phyloP scores from a whole-genome alignment of 2,797 vertebrate species.

The Euphonia xanthogaster region DNA sequence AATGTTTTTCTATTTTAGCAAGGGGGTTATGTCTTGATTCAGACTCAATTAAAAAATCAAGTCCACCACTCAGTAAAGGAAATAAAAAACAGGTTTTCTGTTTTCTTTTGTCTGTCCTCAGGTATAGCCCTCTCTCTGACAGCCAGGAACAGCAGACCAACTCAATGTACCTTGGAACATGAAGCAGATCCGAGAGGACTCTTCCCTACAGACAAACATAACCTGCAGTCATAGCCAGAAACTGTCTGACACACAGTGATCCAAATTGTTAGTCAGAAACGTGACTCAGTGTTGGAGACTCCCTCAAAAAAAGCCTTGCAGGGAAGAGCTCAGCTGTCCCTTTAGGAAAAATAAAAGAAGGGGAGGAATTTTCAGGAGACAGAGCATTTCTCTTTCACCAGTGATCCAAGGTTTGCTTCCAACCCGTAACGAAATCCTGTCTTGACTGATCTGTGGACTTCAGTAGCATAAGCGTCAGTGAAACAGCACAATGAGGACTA shows the following conservation, averaged over 20 bases:
- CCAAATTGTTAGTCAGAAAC: conserved; percentile 15
- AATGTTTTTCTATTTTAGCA: background rate
- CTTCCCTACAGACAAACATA: conserved; percentile 32
- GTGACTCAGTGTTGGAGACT: conserved; percentile 30
- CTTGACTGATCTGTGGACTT: background rate
- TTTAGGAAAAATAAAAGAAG: background rate
- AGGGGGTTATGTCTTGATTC: background rate
- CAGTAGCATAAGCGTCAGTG: fast-evolving
- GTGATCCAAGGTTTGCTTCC: background rate
- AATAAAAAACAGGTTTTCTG: background rate
- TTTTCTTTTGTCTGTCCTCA: background rate
- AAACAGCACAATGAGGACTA: fast-evolving
- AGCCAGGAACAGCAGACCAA: background rate
- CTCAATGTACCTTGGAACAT: background rate
- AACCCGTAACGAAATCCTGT: fast-evolving
- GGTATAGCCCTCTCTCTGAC: background rate
- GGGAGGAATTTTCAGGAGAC: background rate
- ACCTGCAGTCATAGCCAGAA: conserved; percentile 21
- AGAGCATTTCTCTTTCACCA: background rate
- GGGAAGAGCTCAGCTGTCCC: background rate
- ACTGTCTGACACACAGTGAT: background rate
- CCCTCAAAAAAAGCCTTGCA: background rate
- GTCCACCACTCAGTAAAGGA: background rate
- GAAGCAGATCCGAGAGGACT: background rate
- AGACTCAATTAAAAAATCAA: background rate